Evolutionary conservation across 2,797 vertebrate genomes (phyloP).

Genomic region (Pseudochromis fuscus): DNA sequence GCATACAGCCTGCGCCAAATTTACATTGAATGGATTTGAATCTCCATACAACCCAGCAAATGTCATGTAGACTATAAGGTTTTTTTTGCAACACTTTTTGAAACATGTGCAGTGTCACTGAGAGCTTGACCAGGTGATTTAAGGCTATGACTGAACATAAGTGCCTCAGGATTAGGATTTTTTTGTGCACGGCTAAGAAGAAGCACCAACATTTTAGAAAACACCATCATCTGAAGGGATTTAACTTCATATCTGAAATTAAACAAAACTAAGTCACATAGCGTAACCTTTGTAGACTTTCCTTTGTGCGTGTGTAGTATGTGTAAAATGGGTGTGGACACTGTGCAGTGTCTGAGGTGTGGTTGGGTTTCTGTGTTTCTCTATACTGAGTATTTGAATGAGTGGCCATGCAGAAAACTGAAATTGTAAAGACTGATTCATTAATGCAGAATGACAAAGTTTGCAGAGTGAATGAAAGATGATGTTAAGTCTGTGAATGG

Average conservation of each 20-base stretch:
- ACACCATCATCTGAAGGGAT: neutral
- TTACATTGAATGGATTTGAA: too few species aligned
- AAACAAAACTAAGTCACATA: neutral
- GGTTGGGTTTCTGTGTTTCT: constrained; percentile 14
- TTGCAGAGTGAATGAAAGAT: constrained; percentile 23
- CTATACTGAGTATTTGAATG: constrained; percentile 17
- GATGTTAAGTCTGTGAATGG: neutral
- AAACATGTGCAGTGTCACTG: neutral
- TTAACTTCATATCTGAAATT: neutral
- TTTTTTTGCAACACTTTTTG: too few species aligned
- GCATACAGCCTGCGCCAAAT: too few species aligned
- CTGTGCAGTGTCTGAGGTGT: constrained; percentile 35
- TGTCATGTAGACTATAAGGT: too few species aligned
- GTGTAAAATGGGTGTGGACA: constrained; percentile 63
- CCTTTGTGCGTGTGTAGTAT: constrained; percentile 20
- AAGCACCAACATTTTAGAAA: neutral
- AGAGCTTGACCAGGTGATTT: too few species aligned
- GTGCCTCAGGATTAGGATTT: too few species aligned
- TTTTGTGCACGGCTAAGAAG: too few species aligned
- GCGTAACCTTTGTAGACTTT: constrained; percentile 8
- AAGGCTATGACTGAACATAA: too few species aligned
- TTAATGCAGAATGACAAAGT: neutral
- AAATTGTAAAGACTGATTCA: neutral
- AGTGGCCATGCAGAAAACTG: constrained; percentile 2
- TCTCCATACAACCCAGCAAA: too few species aligned